These are phyloP conservation scores for Dasysyrphus albostriatus DNA, from an alignment of 2,888 invertebrate genomes.

Conservation along the genomic window DNA sequence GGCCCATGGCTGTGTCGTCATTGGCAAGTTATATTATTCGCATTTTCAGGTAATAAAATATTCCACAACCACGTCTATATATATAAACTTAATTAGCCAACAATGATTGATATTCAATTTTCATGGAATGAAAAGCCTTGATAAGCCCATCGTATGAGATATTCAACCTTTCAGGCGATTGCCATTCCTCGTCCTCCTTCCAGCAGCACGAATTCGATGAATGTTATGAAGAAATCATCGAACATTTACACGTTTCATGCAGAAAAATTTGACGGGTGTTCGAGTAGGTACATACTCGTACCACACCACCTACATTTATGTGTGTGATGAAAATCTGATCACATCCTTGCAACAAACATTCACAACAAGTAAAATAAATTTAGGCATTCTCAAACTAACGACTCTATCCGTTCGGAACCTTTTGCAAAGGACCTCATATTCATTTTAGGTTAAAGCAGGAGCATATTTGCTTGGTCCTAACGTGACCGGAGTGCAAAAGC, in stretches of 20 bases:
- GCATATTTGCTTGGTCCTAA: constrained; percentile 70
- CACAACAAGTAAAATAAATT: constrained; percentile 73
- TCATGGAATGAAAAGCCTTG: constrained; percentile 47
- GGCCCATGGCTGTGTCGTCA: constrained; percentile 7
- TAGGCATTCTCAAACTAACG: constrained; percentile 52
- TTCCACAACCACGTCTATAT: constrained; percentile 56
- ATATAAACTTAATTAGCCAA: constrained; percentile 69
- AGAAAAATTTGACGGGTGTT: constrained; percentile 35
- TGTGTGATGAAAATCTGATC: constrained; percentile 65
- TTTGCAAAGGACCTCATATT: constrained; percentile 51
- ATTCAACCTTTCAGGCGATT: constrained; percentile 18
- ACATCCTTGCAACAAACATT: constrained; percentile 57
- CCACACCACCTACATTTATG: neutral
- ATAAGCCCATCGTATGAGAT: constrained; percentile 12
- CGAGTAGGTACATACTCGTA: too few relatives aligned
- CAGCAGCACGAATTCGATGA: constrained; percentile 19
- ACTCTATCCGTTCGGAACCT: constrained; percentile 29
- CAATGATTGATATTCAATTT: constrained; percentile 73
- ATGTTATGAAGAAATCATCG: constrained; percentile 43
- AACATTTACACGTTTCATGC: constrained; percentile 60
- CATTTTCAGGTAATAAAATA: constrained; percentile 63
- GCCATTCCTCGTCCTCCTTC: neutral
- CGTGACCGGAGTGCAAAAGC: constrained; percentile 71
- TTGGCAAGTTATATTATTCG: neutral
- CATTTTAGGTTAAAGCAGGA: constrained; percentile 61